Conservation (phyloP, 92 coral and sea anemone genomes). For the Diadumene lineata region DNA sequence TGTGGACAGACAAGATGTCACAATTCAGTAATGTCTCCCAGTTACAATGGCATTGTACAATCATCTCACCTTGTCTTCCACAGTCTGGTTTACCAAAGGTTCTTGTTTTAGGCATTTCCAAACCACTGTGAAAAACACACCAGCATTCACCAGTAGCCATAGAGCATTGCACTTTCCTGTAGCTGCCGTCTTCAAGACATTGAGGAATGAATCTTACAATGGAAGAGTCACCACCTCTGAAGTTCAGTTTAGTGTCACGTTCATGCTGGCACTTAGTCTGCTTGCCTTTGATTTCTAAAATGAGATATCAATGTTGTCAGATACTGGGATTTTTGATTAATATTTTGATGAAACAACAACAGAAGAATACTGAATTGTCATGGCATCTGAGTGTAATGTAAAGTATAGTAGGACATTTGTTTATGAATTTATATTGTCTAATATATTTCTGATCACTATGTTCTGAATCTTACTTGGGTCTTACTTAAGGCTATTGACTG, state of each 20-base stretch:
- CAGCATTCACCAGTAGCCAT: constrained; percentile 71
- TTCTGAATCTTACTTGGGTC: too few relatives aligned
- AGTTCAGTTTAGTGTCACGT: constrained; percentile 54
- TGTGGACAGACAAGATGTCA: too few relatives aligned
- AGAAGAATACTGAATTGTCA: too few relatives aligned
- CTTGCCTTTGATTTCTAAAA: constrained; percentile 38
- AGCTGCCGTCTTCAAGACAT: constrained; percentile 81
- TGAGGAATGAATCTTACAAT: constrained; percentile 53
- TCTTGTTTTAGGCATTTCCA: constrained; percentile 57
- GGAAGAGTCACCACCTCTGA: constrained; percentile 17
- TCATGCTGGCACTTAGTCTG: constrained; percentile 54
- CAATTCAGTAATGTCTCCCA: too few relatives aligned
- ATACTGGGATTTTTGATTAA: neutral
- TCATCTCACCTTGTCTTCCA: constrained; percentile 44
- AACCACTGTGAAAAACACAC: constrained; percentile 80
- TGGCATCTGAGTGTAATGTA: too few relatives aligned
- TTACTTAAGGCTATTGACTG: too few relatives aligned
- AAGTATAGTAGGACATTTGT: too few relatives aligned
- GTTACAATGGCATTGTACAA: too few relatives aligned
- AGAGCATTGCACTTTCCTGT: constrained; percentile 72
- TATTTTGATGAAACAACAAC: too few relatives aligned
- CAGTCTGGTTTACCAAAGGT: constrained; percentile 71
- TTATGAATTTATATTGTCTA: too few relatives aligned
- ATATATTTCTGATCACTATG: too few relatives aligned
- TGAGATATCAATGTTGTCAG: neutral